phyloP scores from a whole-genome alignment of 2,888 invertebrate genomes.

The Druceiella hillmani region DNA sequence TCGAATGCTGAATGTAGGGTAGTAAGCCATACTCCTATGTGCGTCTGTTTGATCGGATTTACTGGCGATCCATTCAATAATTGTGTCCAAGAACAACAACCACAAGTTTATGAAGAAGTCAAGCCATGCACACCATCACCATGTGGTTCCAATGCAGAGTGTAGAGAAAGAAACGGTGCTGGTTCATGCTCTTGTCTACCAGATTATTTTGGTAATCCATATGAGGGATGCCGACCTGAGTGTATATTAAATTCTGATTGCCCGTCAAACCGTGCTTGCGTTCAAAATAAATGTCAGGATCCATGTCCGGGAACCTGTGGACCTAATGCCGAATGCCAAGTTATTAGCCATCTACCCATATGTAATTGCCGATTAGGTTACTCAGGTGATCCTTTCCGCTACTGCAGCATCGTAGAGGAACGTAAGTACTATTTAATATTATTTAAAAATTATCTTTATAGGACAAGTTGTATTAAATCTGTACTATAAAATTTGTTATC shows the following conservation, averaged over 20 bases:
- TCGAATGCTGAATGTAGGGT: slow-evolving; percentile 68
- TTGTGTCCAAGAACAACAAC: slow-evolving; percentile 40
- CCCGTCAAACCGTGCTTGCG: slow-evolving; percentile 58
- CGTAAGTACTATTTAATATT: slow-evolving; percentile 53
- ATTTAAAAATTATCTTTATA: no score
- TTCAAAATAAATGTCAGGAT: slow-evolving; percentile 61
- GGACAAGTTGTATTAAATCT: no score
- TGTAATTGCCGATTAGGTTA: slow-evolving; percentile 60
- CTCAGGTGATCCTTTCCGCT: slow-evolving; percentile 64
- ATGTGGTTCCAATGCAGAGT: slow-evolving; percentile 73
- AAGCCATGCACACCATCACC: slow-evolving; percentile 69
- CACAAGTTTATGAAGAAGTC: no score
- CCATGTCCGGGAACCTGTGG: slow-evolving; percentile 67
- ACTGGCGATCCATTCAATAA: slow-evolving; percentile 57
- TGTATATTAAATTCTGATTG: slow-evolving; percentile 63
- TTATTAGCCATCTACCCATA: slow-evolving; percentile 68
- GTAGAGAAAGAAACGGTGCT: slow-evolving; percentile 63
- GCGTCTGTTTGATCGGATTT: slow-evolving; percentile 59
- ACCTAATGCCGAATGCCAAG: slow-evolving; percentile 60
- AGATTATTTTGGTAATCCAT: slow-evolving; percentile 62
- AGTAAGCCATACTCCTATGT: slow-evolving; percentile 64
- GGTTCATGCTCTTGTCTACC: slow-evolving; percentile 67
- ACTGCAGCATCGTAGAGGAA: slow-evolving; percentile 43
- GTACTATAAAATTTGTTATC: no score
- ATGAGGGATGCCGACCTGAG: slow-evolving; percentile 59